These are phyloP conservation scores for Saccopteryx bilineata DNA, from an alignment of 2,113 vertebrate species.

Conservation along the genomic window DNA sequence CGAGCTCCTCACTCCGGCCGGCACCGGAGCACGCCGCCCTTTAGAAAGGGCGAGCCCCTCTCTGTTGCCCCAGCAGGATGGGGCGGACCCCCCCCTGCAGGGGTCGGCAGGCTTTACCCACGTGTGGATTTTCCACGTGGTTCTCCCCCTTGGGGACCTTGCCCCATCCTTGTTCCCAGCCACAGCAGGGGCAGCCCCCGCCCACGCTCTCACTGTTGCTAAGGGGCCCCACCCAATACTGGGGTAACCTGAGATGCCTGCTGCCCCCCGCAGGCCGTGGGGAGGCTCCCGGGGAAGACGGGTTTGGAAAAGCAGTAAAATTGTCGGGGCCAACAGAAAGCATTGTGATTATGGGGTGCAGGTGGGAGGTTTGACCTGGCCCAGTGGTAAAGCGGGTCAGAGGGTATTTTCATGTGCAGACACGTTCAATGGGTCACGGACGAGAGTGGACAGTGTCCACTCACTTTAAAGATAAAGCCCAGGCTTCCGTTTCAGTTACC, in stretches of 20 bases:
- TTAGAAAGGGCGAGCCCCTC: accelerated
- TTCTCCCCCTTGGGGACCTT: accelerated
- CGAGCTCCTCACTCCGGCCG: background rate
- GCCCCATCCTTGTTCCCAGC: background rate
- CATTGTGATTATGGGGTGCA: accelerated
- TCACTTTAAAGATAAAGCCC: background rate
- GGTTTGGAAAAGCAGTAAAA: background rate
- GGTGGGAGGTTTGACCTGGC: too few species aligned
- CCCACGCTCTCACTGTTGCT: accelerated
- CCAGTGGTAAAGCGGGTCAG: too few species aligned
- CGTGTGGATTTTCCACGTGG: background rate
- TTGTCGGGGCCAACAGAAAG: too few species aligned
- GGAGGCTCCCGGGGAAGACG: accelerated
- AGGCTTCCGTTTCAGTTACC: background rate
- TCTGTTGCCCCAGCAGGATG: accelerated
- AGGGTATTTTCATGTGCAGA: background rate
- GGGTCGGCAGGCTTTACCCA: background rate
- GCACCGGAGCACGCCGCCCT: accelerated
- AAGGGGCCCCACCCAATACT: accelerated
- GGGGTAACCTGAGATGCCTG: accelerated
- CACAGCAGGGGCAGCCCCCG: accelerated
- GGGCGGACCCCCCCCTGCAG: too few species aligned
- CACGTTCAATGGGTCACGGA: accelerated
- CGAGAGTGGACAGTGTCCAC: accelerated
- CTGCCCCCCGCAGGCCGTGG: accelerated